Percentiles rank a stretch among this genome's conserved stretches.
phyloP scores from a whole-genome alignment of 2,113 vertebrate species.

The Oncorhynchus kisutch region DNA sequence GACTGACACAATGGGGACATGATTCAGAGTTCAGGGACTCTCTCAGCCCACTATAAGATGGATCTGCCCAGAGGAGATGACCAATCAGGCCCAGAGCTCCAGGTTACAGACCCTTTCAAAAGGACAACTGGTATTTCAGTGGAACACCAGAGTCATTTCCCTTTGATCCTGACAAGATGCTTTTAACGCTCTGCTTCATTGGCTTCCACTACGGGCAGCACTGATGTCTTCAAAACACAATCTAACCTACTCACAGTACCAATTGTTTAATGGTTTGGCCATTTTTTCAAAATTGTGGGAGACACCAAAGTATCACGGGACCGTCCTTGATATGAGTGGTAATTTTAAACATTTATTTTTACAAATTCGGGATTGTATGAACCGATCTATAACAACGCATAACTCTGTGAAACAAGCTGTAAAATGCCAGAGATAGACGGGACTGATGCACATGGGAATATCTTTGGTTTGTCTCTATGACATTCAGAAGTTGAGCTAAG shows the following conservation, averaged over 20 bases:
- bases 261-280: not conserved
- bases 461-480: too few species aligned
- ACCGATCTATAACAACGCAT: too few species aligned
- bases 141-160: not conserved
- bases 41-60: not conserved
- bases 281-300: too few species aligned
- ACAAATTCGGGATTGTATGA: too few species aligned
- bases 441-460: too few species aligned
- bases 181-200: not conserved
- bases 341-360: too few species aligned
- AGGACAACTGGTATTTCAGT: not conserved
- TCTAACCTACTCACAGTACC: not conserved
- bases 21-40: constrained; percentile 1
- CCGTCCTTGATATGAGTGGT: too few species aligned
- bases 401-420: too few species aligned
- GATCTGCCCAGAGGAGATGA: not conserved
- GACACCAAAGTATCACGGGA: too few species aligned
- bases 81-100: not conserved
- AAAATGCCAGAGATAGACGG: too few species aligned
- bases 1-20: constrained; percentile 16
- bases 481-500: too few species aligned
- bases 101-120: not conserved
- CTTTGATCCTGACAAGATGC: not conserved
- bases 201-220: not conserved
- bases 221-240: not conserved